Evolutionary conservation across 2,888 invertebrate genomes (phyloP).

Genomic region (Arrhopalites spinosus): DNA sequence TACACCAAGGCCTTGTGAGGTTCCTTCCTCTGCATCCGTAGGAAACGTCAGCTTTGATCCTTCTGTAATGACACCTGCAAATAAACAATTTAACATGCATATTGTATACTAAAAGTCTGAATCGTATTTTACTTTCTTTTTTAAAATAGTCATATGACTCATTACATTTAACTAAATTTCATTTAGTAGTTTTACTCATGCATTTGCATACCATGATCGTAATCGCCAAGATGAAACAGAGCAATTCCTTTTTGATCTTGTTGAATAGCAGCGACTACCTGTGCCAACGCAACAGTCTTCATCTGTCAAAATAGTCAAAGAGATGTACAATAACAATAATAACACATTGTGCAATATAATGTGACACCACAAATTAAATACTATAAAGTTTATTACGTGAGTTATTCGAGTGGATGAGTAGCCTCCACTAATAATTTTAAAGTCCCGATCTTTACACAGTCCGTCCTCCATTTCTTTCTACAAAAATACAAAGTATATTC

Average conservation of each 20-base stretch:
- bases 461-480: slow-evolving; percentile 53
- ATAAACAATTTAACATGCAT: background rate
- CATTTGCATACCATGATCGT: slow-evolving; percentile 46
- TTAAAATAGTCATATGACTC: background rate
- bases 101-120: background rate
- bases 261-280: slow-evolving; percentile 44
- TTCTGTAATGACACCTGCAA: slow-evolving; percentile 41
- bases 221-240: slow-evolving; percentile 52
- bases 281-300: slow-evolving; percentile 13
- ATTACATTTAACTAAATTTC: background rate
- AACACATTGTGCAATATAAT: background rate
- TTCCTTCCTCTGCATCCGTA: background rate
- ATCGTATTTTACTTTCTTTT: background rate
- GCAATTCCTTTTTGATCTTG: slow-evolving; percentile 42
- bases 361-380: background rate
- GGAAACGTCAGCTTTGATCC: slow-evolving; percentile 27
- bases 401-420: slow-evolving; percentile 47
- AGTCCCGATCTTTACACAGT: slow-evolving; percentile 54
- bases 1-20: slow-evolving; percentile 14
- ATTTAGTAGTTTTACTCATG: background rate
- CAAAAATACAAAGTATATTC: too few species aligned
- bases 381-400: slow-evolving; percentile 41
- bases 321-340: background rate
- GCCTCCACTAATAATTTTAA: slow-evolving; percentile 54
- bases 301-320: background rate